Evolutionary conservation across 53 echinoderm and acorn worm genomes (phyloP).

Genomic region (Luidia sarsii): DNA sequence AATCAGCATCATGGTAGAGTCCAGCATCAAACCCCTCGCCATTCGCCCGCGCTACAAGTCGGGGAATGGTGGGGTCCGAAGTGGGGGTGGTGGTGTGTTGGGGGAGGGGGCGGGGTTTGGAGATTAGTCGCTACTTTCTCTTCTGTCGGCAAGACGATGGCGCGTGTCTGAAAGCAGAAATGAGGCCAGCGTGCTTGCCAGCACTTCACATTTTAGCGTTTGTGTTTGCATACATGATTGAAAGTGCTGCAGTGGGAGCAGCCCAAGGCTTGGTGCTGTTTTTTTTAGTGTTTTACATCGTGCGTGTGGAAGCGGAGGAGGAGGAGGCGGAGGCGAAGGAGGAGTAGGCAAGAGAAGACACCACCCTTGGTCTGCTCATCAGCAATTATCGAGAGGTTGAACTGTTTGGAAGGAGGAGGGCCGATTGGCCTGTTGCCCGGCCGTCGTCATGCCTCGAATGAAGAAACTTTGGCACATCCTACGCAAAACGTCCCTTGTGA

Average conservation of each 20-base stretch:
- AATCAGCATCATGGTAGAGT: not conserved
- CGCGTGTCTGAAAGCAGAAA: constrained; percentile 4
- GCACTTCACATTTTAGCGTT: constrained; percentile 32
- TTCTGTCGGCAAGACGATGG: not conserved
- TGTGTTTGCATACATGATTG: constrained; percentile 42
- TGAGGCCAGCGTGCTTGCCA: not conserved
- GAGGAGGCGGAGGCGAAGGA: too few relatives aligned
- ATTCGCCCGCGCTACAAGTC: not conserved
- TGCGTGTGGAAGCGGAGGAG: too few relatives aligned
- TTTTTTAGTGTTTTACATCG: not conserved
- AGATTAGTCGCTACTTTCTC: too few relatives aligned
- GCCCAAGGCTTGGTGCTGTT: not conserved
- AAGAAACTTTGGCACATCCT: constrained; percentile 44
- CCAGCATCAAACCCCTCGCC: not conserved
- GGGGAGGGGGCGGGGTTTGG: too few relatives aligned
- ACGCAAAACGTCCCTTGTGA: constrained; percentile 30
- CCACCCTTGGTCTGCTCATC: too few relatives aligned
- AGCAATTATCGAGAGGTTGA: too few relatives aligned
- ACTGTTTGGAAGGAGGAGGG: too few relatives aligned
- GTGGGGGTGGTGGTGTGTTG: constrained; percentile 15
- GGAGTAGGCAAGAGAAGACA: not conserved
- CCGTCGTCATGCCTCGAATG: constrained; percentile 39
- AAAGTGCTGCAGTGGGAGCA: constrained; percentile 1
- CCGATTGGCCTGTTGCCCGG: not conserved
- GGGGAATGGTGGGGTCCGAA: constrained; percentile 18